Percentiles rank a stretch among this genome's conserved stretches.
phyloP scores from a whole-genome alignment of 2,113 vertebrate genomes.

The Hydrolagus affinis region DNA sequence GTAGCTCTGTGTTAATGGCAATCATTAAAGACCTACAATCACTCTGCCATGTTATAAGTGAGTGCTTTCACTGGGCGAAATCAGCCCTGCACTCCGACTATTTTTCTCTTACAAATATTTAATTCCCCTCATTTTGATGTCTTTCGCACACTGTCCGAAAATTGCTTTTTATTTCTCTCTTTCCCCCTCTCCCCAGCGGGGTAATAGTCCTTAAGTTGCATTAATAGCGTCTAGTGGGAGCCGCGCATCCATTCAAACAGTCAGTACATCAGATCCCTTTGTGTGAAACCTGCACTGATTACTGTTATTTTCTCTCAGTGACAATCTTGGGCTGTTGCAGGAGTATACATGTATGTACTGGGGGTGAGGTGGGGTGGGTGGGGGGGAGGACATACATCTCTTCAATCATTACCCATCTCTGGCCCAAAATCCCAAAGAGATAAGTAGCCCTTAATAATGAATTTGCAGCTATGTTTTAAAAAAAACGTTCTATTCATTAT shows the following conservation, averaged over 20 bases:
- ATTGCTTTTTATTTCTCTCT: background rate
- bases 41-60: constrained; percentile 7
- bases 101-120: background rate
- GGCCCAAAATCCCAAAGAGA: background rate
- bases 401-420: constrained; percentile 15
- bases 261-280: constrained; percentile 38
- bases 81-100: background rate
- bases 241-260: background rate
- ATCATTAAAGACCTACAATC: constrained; percentile 23
- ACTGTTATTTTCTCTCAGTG: constrained; percentile 35
- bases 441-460: constrained; percentile 24
- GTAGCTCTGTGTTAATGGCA: background rate
- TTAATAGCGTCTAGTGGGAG: constrained; percentile 22
- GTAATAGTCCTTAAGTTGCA: constrained; percentile 14
- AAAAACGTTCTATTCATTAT: constrained; percentile 42
- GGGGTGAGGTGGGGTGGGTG: no score
- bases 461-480: constrained; percentile 19
- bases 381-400: background rate
- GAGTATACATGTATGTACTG: background rate
- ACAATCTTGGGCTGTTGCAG: background rate
- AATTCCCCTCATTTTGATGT: background rate
- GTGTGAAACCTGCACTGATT: constrained; percentile 33
- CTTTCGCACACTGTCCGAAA: constrained; percentile 3
- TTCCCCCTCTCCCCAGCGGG: constrained; percentile 18
- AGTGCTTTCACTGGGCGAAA: background rate